Evolutionary conservation across 2,113 vertebrate species (phyloP).

Genomic region (Athene cunicularia): DNA sequence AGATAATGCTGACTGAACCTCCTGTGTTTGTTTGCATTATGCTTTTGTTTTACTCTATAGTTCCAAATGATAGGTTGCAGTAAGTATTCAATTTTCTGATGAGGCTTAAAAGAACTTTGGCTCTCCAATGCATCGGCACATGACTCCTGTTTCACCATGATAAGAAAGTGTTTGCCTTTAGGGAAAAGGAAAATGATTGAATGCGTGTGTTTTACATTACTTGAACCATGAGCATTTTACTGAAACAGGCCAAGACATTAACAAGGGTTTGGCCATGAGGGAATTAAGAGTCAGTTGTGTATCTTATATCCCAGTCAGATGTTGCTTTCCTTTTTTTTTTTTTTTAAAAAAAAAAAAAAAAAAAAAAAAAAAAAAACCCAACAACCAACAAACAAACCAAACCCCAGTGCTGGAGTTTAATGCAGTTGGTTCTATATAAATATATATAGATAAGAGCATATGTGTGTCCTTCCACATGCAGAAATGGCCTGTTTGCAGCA

Average conservation of each 20-base stretch:
- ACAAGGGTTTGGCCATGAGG: constrained; percentile 71
- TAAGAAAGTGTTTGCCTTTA: constrained; percentile 77
- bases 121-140: constrained; percentile 58
- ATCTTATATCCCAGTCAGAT: constrained; percentile 57
- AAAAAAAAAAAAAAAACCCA: not conserved
- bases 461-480: not conserved
- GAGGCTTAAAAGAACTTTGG: constrained; percentile 64
- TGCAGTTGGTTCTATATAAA: not conserved
- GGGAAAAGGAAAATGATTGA: constrained; percentile 78
- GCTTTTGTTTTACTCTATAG: constrained; percentile 52
- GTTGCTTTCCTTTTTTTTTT: not conserved
- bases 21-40: constrained; percentile 19
- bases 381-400: not conserved
- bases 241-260: constrained; percentile 78
- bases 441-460: not conserved
- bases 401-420: not conserved
- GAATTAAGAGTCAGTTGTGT: constrained; percentile 68
- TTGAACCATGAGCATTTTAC: constrained; percentile 78
- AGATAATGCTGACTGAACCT: constrained; percentile 26
- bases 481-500: not conserved
- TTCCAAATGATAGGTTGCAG: constrained; percentile 58
- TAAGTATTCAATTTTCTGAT: constrained; percentile 73
- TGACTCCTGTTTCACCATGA: constrained; percentile 74
- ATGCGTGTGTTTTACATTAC: constrained; percentile 77
- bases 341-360: not conserved